Evolutionary conservation across 2,888 invertebrate genomes (phyloP).

Genomic region (Choristoneura rosaceana): DNA sequence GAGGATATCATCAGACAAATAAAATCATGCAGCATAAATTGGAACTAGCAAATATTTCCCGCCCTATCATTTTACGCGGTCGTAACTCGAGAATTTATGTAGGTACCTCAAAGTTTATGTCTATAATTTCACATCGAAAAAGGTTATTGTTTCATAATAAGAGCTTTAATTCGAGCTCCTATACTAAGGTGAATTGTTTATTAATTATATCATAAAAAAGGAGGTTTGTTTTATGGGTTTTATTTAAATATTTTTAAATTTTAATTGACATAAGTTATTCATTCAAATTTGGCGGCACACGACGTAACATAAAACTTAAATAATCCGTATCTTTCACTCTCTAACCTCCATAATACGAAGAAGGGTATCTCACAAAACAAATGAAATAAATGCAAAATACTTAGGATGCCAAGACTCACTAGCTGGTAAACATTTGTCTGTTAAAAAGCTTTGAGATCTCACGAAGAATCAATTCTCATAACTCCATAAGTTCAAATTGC

Average conservation of each 20-base stretch:
- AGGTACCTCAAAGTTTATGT: conserved; percentile 51
- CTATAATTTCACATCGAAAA: conserved; percentile 58
- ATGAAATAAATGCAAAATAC: too few relatives aligned
- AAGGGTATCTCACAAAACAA: too few relatives aligned
- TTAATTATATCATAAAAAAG: conserved; percentile 64
- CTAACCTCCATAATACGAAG: too few relatives aligned
- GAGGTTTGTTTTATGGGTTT: conserved; percentile 44
- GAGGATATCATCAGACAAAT: conserved; percentile 45
- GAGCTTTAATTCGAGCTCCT: conserved; percentile 58
- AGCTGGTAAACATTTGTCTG: too few relatives aligned
- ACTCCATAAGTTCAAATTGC: too few relatives aligned
- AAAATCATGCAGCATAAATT: conserved; percentile 50
- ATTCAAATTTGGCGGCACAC: too few relatives aligned
- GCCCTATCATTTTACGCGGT: conserved; percentile 55
- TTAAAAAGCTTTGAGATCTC: too few relatives aligned
- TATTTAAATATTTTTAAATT: conserved; percentile 28
- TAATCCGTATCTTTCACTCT: too few relatives aligned
- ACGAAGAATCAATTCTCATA: too few relatives aligned
- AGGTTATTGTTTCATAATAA: conserved; percentile 63
- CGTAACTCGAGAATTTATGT: conserved; percentile 59
- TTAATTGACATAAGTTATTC: background rate
- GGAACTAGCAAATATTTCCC: conserved; percentile 52
- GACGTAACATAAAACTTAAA: too few relatives aligned
- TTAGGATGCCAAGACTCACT: too few relatives aligned
- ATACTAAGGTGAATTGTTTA: conserved; percentile 62